A percentile compares a stretch with the other conserved stretches of the same genome.
Evolutionary conservation across 2,888 invertebrate genomes (phyloP).

Genomic region (Hirtodrosophila histrioides): DNA sequence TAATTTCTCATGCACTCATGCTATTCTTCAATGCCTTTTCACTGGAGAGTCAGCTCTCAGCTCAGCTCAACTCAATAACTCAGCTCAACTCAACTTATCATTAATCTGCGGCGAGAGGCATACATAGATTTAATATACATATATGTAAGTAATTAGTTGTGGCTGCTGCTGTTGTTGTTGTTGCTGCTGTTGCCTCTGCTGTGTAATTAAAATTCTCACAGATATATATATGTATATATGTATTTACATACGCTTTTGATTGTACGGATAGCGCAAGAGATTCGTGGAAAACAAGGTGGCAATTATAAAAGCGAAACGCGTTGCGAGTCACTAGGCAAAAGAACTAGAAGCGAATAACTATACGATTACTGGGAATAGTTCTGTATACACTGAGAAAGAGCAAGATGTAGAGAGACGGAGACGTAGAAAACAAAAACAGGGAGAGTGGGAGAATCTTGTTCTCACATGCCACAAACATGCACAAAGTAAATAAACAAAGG

Average conservation of each 20-base stretch:
- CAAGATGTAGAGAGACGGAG: slow-evolving; percentile 8
- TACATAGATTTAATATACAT: slow-evolving; percentile 22
- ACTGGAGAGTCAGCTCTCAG: slow-evolving; percentile 31
- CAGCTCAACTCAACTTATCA: slow-evolving; percentile 62
- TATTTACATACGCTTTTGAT: slow-evolving; percentile 66
- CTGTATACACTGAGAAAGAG: slow-evolving; percentile 6
- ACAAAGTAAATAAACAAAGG: slow-evolving; percentile 53
- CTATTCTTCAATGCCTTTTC: slow-evolving; percentile 33
- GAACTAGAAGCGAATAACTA: slow-evolving; percentile 20
- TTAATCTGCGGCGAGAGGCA: slow-evolving; percentile 58
- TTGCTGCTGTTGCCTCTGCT: slow-evolving; percentile 18
- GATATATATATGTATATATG: slow-evolving; percentile 10
- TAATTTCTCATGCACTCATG: slow-evolving; percentile 70
- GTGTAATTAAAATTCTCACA: slow-evolving; percentile 73
- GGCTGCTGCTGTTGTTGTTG: slow-evolving; percentile 4
- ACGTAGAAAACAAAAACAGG: not conserved
- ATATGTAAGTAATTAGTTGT: slow-evolving; percentile 52
- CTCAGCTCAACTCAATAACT: slow-evolving; percentile 24
- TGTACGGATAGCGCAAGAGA: slow-evolving; percentile 44
- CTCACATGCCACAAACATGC: slow-evolving; percentile 30
- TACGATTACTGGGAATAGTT: slow-evolving; percentile 10
- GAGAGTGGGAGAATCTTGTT: slow-evolving; percentile 25
- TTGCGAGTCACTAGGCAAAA: slow-evolving; percentile 28
- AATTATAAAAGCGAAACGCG: slow-evolving; percentile 68
- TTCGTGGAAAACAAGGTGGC: slow-evolving; percentile 76